Conservation (phyloP, 2,797 vertebrate genomes). For the Melopsittacus undulatus region DNA sequence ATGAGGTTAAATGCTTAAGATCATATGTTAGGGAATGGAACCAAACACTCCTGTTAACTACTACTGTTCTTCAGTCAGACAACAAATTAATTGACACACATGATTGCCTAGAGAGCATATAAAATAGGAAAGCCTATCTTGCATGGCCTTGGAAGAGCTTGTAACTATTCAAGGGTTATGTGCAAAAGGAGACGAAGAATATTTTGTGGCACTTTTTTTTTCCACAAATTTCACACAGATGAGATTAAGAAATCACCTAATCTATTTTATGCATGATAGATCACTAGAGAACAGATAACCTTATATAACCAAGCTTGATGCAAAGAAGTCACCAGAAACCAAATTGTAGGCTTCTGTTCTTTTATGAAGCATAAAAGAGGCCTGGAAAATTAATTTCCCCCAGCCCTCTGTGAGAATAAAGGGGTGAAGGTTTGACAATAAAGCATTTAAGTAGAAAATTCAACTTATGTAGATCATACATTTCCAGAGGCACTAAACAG, state of each 20-base stretch:
- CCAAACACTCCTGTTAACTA: neutral
- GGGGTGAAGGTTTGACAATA: neutral
- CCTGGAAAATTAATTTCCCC: neutral
- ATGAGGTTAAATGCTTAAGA: neutral
- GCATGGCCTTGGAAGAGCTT: neutral
- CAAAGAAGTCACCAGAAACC: neutral
- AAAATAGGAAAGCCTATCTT: neutral
- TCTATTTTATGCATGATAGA: conserved; percentile 57
- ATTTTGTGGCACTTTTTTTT: neutral
- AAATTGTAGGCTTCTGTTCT: neutral
- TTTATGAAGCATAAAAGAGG: neutral
- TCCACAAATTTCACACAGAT: neutral
- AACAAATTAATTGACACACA: neutral
- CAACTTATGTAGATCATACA: neutral
- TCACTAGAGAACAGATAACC: conserved; percentile 17
- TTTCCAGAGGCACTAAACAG: neutral
- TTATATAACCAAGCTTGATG: conserved; percentile 34
- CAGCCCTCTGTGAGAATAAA: neutral
- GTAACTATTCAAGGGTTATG: neutral
- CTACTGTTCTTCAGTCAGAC: neutral
- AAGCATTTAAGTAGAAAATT: neutral
- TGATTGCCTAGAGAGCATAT: neutral
- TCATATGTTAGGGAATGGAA: neutral
- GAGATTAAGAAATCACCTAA: conserved; percentile 45
- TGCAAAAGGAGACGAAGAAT: neutral